Base-by-base conservation (phyloP, 2,888 invertebrate species). In the Drosophila niveifrons region DNA sequence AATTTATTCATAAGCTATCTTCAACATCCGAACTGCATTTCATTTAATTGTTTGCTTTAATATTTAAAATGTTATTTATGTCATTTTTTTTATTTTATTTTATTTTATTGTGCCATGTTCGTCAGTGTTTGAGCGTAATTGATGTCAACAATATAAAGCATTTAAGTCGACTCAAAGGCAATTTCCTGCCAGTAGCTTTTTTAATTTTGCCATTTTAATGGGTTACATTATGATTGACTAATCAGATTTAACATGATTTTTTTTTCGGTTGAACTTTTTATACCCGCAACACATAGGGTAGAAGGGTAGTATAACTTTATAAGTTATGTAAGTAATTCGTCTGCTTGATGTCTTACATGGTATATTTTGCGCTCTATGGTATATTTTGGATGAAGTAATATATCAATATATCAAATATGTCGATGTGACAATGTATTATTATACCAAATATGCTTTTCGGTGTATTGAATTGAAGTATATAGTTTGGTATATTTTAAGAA, bases 21-120 rank as follows among this genome's bases (percentile, higher is more conserved):
- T 44, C 7, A 36, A 36, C 36, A 46, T 23, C 11, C 10, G 18
- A 11, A 11, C 18, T 46, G 29, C n/a, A 31, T 17, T 29, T 41
- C 29, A 36, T 3, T 46, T 53, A 50, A 44, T 36, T 39, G 18
- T 47, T 63, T 48, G 31, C 15, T 48, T 57, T 43, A 41, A 34
- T 43, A 51, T 51, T 59, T 43, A 31, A 31, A 15, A 53, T 6
- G n/a, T 36, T 39, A 13, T 61, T 51, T 29, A 13, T 52, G 23
- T 15, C 1, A 9, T 0, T 41, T 17, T 23, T 23, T 23, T 4
- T 41, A 28, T 41, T 53, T 41, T 15, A 29, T 29, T 31, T 4
- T 9, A 31, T 31, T 43, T 43, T 55, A 2, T n/a, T 17, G 39
- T 13, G 23, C 2, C 11, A 23, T 13, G 23, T 2, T 36, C n/a